Evolutionary conservation across 1,140 invertebrate species (phyloP), one percentile per base, ranked within the genome.

Genomic region (Drosophila melanica): DNA sequence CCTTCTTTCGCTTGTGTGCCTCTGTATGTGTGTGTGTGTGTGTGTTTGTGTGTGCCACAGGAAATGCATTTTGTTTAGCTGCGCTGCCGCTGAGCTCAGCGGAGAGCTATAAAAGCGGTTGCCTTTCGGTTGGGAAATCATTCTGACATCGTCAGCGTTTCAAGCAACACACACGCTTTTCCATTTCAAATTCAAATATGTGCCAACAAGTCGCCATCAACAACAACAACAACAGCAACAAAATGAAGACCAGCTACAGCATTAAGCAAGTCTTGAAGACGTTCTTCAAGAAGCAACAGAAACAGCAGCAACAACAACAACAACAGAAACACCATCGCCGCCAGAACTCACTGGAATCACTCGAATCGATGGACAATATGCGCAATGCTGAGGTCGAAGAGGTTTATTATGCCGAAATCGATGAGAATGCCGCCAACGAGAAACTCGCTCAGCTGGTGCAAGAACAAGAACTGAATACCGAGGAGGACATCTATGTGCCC

Each of bases 351-450:
- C 53, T 89, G 41, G 84, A 90, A 54, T 92, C 90, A 0, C 69
- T 91, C 3, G 90, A 92, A 54, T 91, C 90, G 1, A 68, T 90
- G 10, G 90, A 92, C 18, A 92, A 92, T 81, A 62, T 90, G 14
- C 85, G 90, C 63, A 92, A 92, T 30, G 67, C 90, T 23, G 80
- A 92, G 76, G 76, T 82, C 45, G 90, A 92, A 54, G 89, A 91
- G 66, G 79, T 79, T 35, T 91, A 77, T 73, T 92, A 91, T 62
- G 82, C 76, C 82, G 95, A 95, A 80, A 93, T 94, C 65, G 93
- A 94, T 42, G 94, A 95, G 78, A 95, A 95, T 80, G 85, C 93
- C 41, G 93, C 93, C 87, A 95, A 95, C 89, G 95, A 95, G 89
- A 93, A 94, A 64, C 93, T 95, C 70, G 93, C 93, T 48, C 93